phyloP scores from a whole-genome alignment of 2,797 vertebrate genomes.

The Chaunax sp. region DNA sequence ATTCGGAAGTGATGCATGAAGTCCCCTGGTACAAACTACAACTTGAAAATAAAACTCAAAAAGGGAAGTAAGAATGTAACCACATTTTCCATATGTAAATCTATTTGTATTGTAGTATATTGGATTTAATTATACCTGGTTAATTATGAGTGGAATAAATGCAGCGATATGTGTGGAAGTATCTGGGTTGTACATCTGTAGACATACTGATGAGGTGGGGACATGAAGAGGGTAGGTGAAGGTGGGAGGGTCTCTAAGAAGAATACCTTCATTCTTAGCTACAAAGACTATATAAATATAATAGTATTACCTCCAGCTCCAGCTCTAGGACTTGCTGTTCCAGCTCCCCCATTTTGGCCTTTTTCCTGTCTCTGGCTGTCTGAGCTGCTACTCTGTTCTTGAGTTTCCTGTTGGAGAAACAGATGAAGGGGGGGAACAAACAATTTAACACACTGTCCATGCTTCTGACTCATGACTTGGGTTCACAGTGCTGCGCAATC shows the following conservation, averaged over 20 bases:
- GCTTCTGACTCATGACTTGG: conserved; percentile 51
- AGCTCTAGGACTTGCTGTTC: conserved; percentile 95
- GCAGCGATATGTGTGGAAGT: too few relatives aligned
- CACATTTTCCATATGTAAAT: too few relatives aligned
- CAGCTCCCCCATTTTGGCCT: conserved; percentile 96
- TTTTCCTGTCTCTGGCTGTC: conserved; percentile 97
- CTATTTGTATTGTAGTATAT: too few relatives aligned
- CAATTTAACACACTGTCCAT: conserved; percentile 38
- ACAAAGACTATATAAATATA: too few relatives aligned
- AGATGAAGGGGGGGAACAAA: not conserved
- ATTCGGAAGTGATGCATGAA: conserved; percentile 15
- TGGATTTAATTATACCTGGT: too few relatives aligned
- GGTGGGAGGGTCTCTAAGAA: too few relatives aligned
- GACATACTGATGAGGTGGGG: too few relatives aligned
- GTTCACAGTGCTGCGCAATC: conserved; percentile 66
- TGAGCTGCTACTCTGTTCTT: conserved; percentile 98
- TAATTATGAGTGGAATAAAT: too few relatives aligned
- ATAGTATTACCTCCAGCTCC: conserved; percentile 90
- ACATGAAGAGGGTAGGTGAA: too few relatives aligned
- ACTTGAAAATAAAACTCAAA: conserved; percentile 8
- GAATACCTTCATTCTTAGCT: not conserved
- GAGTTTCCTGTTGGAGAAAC: conserved; percentile 86
- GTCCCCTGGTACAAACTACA: not conserved
- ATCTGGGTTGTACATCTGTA: too few relatives aligned
- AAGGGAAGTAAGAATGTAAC: too few relatives aligned